Percentiles rank a stretch among this genome's conserved stretches.
Conservation (phyloP, 1,140 invertebrate species). For the Archivesica marissinica region DNA sequence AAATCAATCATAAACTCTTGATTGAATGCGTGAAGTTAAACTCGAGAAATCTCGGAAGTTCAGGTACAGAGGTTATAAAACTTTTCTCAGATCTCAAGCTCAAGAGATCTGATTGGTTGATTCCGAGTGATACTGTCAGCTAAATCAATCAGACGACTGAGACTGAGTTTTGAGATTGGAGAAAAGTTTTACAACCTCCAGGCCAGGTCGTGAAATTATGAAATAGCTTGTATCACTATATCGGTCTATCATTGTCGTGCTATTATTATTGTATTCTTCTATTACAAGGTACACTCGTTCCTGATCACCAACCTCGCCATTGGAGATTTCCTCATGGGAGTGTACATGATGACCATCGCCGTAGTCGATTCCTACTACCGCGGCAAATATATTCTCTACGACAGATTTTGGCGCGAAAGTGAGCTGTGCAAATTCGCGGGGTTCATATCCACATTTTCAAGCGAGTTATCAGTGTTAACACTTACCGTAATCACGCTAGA, state of each 20-base stretch:
- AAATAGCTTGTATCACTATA: too few species aligned
- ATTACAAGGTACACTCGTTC: constrained; percentile 87
- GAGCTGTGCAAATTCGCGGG: constrained; percentile 86
- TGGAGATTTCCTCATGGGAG: constrained; percentile 86
- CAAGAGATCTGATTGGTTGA: too few species aligned
- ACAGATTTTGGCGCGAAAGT: constrained; percentile 85
- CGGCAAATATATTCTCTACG: constrained; percentile 86
- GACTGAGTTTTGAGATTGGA: too few species aligned
- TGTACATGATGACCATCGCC: constrained; percentile 86
- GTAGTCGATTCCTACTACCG: constrained; percentile 85
- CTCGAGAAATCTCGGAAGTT: too few species aligned
- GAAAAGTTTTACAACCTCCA: too few species aligned
- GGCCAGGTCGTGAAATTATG: too few species aligned
- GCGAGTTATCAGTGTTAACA: constrained; percentile 88
- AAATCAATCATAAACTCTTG: too few species aligned
- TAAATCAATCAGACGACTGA: too few species aligned
- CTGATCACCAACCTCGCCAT: constrained; percentile 88
- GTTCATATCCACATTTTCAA: constrained; percentile 88
- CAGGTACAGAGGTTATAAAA: too few species aligned
- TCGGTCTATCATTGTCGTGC: not conserved
- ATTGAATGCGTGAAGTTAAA: too few species aligned
- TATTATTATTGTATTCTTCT: constrained; percentile 56
- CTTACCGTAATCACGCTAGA: constrained; percentile 87
- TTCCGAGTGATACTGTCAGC: too few species aligned
- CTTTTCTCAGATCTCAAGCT: too few species aligned